Base-by-base conservation (phyloP, 2,113 vertebrate genomes). In the Ciconia maguari region DNA sequence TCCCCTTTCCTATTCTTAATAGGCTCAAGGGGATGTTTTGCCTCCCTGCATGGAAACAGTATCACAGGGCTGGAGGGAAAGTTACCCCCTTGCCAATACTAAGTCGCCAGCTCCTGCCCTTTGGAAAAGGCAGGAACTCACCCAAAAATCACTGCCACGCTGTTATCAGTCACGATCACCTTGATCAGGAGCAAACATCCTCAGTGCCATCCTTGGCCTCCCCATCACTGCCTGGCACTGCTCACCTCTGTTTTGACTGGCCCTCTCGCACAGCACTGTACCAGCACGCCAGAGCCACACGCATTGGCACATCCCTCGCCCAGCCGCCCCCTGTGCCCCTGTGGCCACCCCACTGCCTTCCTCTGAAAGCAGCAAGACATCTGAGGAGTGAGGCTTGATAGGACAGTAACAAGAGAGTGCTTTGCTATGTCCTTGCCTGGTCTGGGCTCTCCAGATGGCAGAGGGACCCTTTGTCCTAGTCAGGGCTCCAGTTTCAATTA, bases 261-360 rank as follows among this genome's bases (percentile, higher is more conserved):
- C 36, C 29, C 22, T 66, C 29, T 46, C 1, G 0, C 41, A 26
- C 38, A 61, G 34, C 61, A 58, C 36, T 24, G 32, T 32, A 27
- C 34, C 36, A 58, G 20, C n/a, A 36, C 2, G 2, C 49, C 2
- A 0, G 32, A 64, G 57, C 27, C 34, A 54, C 27, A 4, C 3
- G 1, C 34, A 3, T 4, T 25, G 57, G 27, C 15, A n/a, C 25
- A 13, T 10, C 25, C 34, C 44, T 52, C 2, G 0, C 42, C 57
- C 11, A 2, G 32, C 64, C 64, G 27, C 29, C 24, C 65, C 36
- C 17, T 32, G 7, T 62, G 48, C 36, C 32, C 6, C 62, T 83
- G 22, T 36, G 22, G 54, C 61, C 54, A 74, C 16, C 41, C 25
- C 54, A 44, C 44, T 21, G 60, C 80, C 48, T 68, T 48, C 60